These are phyloP conservation scores for Drosophila miranda DNA, from an alignment of 1,140 invertebrate genomes.

Conservation along the genomic window DNA sequence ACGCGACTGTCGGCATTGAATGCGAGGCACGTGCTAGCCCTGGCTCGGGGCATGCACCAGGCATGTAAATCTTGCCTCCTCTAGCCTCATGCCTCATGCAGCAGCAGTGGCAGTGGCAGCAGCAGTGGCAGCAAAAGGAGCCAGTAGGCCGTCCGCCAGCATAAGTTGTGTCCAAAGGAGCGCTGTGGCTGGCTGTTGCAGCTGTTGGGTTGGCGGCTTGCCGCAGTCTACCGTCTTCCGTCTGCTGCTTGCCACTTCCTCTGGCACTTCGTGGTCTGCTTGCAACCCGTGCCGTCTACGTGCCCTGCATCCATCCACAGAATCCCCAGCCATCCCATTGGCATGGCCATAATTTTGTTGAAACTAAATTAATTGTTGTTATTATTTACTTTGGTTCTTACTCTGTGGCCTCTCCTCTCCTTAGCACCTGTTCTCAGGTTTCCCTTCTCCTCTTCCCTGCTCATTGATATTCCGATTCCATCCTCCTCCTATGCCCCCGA, in stretches of 20 bases:
- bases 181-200: constrained; percentile 17
- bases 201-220: constrained; percentile 67
- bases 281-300: constrained; percentile 61
- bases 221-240: constrained; percentile 52
- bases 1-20: constrained; percentile 6
- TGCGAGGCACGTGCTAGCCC: constrained; percentile 62
- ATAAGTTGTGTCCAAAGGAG: constrained; percentile 44
- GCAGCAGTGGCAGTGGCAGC: constrained; percentile 18
- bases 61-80: constrained; percentile 64
- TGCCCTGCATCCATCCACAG: constrained; percentile 22
- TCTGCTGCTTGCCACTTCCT: constrained; percentile 65
- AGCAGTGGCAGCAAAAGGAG: constrained; percentile 1
- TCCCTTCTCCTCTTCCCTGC: constrained; percentile 13
- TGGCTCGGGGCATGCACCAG: constrained; percentile 26
- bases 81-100: constrained; percentile 27
- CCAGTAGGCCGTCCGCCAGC: constrained; percentile 43
- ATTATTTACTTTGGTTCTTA: constrained; percentile 53
- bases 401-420: background rate
- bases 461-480: constrained; percentile 66
- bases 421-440: constrained; percentile 58
- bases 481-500: constrained; percentile 34
- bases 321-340: constrained; percentile 4
- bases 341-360: constrained; percentile 28
- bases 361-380: constrained; percentile 76
- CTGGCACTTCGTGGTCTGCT: constrained; percentile 62